Percentiles rank a stretch among this genome's conserved stretches.
These are phyloP conservation scores for Erpornis zantholeuca DNA, from an alignment of 2,113 vertebrate genomes.

Conservation along the genomic window DNA sequence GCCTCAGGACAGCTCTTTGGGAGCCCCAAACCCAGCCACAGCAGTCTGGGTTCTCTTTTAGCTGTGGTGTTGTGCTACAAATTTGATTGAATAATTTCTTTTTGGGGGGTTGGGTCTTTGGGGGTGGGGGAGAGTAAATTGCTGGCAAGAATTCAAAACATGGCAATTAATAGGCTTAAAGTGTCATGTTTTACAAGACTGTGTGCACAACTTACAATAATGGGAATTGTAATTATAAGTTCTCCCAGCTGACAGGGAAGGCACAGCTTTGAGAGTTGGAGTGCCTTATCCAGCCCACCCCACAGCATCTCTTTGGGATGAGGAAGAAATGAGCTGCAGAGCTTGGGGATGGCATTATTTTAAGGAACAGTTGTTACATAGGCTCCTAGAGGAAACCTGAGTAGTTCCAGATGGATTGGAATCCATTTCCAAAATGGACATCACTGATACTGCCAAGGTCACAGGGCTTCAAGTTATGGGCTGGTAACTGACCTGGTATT, in stretches of 20 bases:
- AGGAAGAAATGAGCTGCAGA: neutral
- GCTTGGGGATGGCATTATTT: neutral
- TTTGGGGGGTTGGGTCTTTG: neutral
- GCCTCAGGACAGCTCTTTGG: neutral
- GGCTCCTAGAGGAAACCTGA: neutral
- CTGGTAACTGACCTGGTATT: neutral
- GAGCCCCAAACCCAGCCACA: neutral
- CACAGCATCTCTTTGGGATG: neutral
- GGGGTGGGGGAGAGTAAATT: neutral
- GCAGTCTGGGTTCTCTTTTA: neutral
- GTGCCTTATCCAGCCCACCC: neutral
- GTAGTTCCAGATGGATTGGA: neutral
- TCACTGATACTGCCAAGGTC: neutral
- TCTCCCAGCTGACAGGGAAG: neutral
- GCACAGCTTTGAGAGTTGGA: neutral
- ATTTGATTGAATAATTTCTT: neutral
- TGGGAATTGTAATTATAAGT: constrained; percentile 19
- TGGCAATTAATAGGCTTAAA: constrained; percentile 48
- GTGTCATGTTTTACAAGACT: constrained; percentile 46
- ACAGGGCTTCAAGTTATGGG: neutral
- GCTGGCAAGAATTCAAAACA: neutral
- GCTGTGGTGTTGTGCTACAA: neutral
- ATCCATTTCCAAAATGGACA: neutral
- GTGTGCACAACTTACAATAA: constrained; percentile 17
- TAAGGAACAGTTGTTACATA: neutral